Base-by-base conservation (phyloP, 2,113 vertebrate species). In the Miniopterus natalensis region DNA sequence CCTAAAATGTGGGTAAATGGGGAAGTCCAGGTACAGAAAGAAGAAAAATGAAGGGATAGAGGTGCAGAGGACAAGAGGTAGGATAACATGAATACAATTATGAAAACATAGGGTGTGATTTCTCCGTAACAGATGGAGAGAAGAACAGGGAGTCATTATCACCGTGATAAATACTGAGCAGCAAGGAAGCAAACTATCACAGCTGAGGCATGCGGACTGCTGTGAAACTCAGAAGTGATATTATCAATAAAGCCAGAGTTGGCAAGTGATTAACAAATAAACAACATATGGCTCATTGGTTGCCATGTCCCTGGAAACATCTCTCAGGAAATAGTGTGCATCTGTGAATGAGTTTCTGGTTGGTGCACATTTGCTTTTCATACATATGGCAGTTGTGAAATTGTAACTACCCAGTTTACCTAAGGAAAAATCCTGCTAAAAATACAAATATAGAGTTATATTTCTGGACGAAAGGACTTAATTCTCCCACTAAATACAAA, bases 241-340 rank as follows among this genome's bases (percentile, higher is more conserved):
- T 97, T 96, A 97, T 96, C 92, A 93, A 93, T 97, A 96, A 96
- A 97, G 95, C 83, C 94, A 90, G 86, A 97, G 94, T 90, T 94
- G 95, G 93, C 89, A 90, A 95, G 71, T 84, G 90, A 95, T 74
- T 91, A 96, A 93, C 97, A 97, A 97, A 97, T 95, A 96, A 97
- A 94, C 94, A 96, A 61, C 96, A 95, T 95, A 97, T 93, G 94
- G 95, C 84, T 88, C 90, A 73, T 92, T 68, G 89, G 93, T 96
- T 97, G 73, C 71, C 70, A 49, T 84, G 85, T 97, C 79, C 73
- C 96, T 92, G 71, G 81, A 95, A 95, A 85, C 77, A 29, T 89
- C 84, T 84, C 77, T 90, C 63, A 59, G 83, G 81, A 94, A 88
- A 87, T 31, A 45, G 59, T 78, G 20, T 91, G 85, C 23, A 49